phyloP scores from a whole-genome alignment of 2,888 invertebrate species.

The Chrysina gloriosa region DNA sequence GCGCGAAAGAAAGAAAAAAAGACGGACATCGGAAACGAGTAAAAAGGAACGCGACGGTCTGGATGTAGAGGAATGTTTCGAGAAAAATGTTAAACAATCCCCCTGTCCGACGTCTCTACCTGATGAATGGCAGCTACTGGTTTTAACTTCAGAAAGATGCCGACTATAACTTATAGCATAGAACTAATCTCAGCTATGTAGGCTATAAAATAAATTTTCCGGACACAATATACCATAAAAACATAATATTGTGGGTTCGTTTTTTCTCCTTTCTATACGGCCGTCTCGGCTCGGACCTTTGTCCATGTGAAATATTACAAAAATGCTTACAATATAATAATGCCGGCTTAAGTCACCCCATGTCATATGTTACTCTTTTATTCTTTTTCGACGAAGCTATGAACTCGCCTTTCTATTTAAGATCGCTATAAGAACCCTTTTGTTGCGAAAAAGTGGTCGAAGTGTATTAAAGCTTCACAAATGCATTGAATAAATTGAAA shows the following conservation, averaged over 20 bases:
- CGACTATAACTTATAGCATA: slow-evolving; percentile 46
- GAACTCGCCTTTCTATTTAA: background rate
- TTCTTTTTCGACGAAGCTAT: background rate
- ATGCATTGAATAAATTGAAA: too few species aligned
- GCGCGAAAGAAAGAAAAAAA: slow-evolving; percentile 1
- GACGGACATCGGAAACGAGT: background rate
- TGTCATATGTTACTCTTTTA: slow-evolving; percentile 1
- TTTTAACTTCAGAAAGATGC: slow-evolving; percentile 54
- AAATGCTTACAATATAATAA: slow-evolving; percentile 28
- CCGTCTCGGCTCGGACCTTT: slow-evolving; percentile 24
- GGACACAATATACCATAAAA: slow-evolving; percentile 48
- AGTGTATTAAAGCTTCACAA: slow-evolving; percentile 3
- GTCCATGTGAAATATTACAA: slow-evolving; percentile 41
- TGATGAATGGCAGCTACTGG: slow-evolving; percentile 59
- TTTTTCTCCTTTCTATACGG: slow-evolving; percentile 17
- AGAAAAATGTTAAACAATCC: slow-evolving; percentile 45
- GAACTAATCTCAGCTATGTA: slow-evolving; percentile 49
- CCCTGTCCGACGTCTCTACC: slow-evolving; percentile 46
- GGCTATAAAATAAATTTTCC: slow-evolving; percentile 50
- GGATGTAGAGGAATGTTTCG: slow-evolving; percentile 38
- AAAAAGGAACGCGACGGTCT: slow-evolving; percentile 26
- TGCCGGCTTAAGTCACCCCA: slow-evolving; percentile 5
- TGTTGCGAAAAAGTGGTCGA: background rate
- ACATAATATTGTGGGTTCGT: slow-evolving; percentile 43
- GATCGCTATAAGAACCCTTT: background rate